Conservation (phyloP, 1,140 invertebrate genomes). For the Anastrepha ludens region DNA sequence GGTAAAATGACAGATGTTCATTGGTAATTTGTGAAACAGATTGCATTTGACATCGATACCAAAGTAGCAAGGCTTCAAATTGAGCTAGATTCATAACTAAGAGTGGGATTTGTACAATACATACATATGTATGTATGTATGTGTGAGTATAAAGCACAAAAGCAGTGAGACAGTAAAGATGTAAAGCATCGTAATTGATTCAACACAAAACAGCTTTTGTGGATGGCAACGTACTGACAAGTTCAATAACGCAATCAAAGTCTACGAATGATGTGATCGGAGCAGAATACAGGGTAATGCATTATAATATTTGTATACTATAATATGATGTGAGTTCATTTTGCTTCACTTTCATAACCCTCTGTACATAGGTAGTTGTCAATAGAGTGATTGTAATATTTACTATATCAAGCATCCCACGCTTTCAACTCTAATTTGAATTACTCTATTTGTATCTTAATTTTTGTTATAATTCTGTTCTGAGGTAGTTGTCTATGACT, state of each 20-base stretch:
- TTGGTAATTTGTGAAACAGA: conserved; percentile 47
- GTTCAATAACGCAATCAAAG: conserved; percentile 39
- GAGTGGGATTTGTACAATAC: background rate
- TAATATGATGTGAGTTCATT: too few species aligned
- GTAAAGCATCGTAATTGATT: conserved; percentile 19
- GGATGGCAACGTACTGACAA: conserved; percentile 24
- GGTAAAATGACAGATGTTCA: conserved; percentile 32
- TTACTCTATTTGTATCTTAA: too few species aligned
- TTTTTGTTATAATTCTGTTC: too few species aligned
- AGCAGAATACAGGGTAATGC: background rate
- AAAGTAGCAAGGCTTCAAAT: background rate
- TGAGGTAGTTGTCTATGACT: too few species aligned
- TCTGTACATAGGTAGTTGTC: too few species aligned
- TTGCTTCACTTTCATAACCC: too few species aligned
- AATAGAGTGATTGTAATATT: too few species aligned
- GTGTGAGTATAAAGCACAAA: background rate
- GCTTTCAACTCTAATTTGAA: too few species aligned
- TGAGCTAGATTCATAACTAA: background rate
- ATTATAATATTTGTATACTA: background rate
- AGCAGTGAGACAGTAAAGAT: background rate
- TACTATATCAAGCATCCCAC: too few species aligned
- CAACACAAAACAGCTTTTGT: background rate
- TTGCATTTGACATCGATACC: conserved; percentile 30
- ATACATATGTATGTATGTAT: background rate
- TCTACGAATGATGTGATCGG: background rate